phyloP scores from a whole-genome alignment of 2,113 vertebrate species.

The Pagrus major region DNA sequence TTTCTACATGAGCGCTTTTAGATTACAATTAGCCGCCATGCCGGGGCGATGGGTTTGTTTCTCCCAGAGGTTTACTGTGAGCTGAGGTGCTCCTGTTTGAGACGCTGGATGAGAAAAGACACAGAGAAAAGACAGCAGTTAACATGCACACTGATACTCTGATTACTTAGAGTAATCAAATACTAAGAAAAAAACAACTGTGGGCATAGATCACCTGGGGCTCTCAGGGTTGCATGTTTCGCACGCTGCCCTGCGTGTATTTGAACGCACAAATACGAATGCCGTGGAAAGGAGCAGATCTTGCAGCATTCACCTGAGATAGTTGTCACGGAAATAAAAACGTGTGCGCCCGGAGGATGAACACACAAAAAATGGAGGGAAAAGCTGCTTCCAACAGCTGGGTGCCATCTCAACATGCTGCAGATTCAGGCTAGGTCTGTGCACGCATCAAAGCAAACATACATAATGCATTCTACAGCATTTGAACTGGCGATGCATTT shows the following conservation, averaged over 20 bases:
- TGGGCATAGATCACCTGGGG: neutral
- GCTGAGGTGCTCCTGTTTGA: constrained; percentile 14
- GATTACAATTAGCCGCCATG: constrained; percentile 27
- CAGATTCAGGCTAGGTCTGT: neutral
- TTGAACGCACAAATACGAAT: neutral
- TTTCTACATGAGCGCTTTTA: constrained; percentile 10
- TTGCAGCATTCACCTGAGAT: constrained; percentile 12
- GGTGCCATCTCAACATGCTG: neutral
- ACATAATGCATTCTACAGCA: constrained; percentile 11
- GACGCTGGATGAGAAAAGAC: neutral
- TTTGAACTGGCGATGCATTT: constrained; percentile 24
- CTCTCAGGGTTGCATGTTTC: neutral
- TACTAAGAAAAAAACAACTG: too few relatives aligned
- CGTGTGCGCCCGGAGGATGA: neutral
- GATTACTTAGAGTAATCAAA: constrained; percentile 8
- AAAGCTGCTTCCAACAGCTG: constrained; percentile 1
- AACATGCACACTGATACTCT: neutral
- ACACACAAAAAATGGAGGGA: neutral
- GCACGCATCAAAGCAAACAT: constrained; percentile 12
- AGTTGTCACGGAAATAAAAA: constrained; percentile 9
- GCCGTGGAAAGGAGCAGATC: neutral
- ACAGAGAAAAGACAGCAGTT: neutral
- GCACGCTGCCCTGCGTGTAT: neutral
- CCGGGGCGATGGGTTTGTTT: constrained; percentile 23
- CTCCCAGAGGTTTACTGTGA: constrained; percentile 9